Base-by-base conservation (phyloP, 2,113 vertebrate species). In the Bubalus kerabau region DNA sequence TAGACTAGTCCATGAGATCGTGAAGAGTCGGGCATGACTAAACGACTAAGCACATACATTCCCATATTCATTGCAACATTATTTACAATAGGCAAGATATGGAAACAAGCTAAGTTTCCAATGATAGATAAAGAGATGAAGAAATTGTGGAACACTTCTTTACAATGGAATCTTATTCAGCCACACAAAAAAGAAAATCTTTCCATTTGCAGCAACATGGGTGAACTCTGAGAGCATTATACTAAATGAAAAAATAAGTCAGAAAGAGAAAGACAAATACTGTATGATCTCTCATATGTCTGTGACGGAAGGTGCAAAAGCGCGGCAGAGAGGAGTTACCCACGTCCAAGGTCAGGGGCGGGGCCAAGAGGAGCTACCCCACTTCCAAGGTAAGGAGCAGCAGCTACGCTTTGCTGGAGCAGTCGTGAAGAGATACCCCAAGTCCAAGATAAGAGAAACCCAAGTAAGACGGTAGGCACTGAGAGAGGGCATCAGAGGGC, bases 1-100 rank as follows among this genome's bases (percentile, higher is more conserved):
- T 46, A 46, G n/a, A n/a, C 64, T 71, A 71, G 64, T 36, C n/a
- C 64, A 71, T 36, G 64, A 21, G n/a, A 71, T 21, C 2, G 1
- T 9, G 21, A n/a, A n/a, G 64, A 36, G 17, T 36, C 4, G 0
- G n/a, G 21, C 64, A 36, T 0, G 1, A 71, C 9, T 71, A 36
- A 71, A 71, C 1, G 19, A 36, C n/a, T 71, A 21, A 21, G n/a
- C 64, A 71, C n/a, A 21, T 71, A 71, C n/a, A 71, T 71, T 71
- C 17, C 17, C n/a, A 54, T 83, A 19, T 56, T 56, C 81, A 54
- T 36, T 83, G 50, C 12, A 83, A 32, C 32, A 36, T 83, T 83
- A 36, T 56, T 56, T 83, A 36, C 21, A 83, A 54, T 54, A 83
- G 21, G 19, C 21, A 83, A 56, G 11, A 56, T 83, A 24, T 56